Evolutionary conservation across 2,888 invertebrate genomes (phyloP), one percentile per base, ranked within the genome.

Genomic region (Epistrophe grossulariae): DNA sequence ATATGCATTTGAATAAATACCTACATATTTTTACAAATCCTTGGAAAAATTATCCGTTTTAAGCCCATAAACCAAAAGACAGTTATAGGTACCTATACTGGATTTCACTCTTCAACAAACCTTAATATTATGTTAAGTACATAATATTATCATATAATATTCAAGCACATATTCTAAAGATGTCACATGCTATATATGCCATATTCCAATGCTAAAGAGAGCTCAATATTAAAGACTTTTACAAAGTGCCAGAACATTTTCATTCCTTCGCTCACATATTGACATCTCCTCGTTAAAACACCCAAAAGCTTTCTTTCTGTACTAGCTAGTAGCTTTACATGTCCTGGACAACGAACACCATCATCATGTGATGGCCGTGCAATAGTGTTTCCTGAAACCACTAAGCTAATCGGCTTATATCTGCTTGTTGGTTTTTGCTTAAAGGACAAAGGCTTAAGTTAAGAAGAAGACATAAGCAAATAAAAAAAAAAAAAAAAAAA

Each of bases 401-500:
- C 87, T 83, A 87, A 79, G 83, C 71, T 79, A 87, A 87, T 74
- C 87, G 72, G 87, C 83, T 87, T 87, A 87, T 83, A 87, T 83
- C 83, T 87, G 87, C 79, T 83, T 87, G 87, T 87, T 87, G 87
- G 79, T 79, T 79, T 87, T 87, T 71, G 79, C 79, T 87, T 83
- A 79, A 87, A 87, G 87, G 74, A 87, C 87, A 76, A 83, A 72
- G 87, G 79, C 73, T 79, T 76, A 76, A 83, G 60, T 76, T 55
- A 55, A 55, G 55, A 55, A 78, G 38, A 71, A 59, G 55, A 60
- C 50, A 57, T 17, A 59, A 48, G n/a, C n/a, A 76, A 76, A 40
- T 0, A 40, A 7, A 19, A 28, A 52, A 40, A 68, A 68, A 64
- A 62, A 70, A 24, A 48, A 28, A 28, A 28, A 28, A n/a, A n/a